Percentiles rank a stretch among this genome's conserved stretches.
These are phyloP conservation scores for Euclidia mi DNA, from an alignment of 2,888 invertebrate species.

Conservation along the genomic window DNA sequence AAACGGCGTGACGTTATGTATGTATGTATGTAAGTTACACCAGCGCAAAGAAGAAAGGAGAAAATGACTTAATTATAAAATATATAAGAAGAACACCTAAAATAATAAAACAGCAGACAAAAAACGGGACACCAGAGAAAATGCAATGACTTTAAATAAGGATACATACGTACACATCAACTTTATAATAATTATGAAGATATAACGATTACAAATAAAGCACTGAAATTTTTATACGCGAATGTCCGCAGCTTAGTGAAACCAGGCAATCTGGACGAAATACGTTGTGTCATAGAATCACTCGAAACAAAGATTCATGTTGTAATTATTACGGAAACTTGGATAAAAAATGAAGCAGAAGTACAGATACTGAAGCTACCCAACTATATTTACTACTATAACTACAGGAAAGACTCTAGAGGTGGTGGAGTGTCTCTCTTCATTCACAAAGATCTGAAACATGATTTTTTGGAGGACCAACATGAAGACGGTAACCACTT, in stretches of 20 bases:
- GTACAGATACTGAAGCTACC: neutral
- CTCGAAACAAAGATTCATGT: neutral
- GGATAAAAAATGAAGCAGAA: conserved; percentile 11
- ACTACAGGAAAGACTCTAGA: conserved; percentile 32
- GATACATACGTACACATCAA: neutral
- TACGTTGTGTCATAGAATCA: conserved; percentile 6
- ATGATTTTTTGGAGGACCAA: conserved; percentile 31
- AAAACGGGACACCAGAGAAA: neutral
- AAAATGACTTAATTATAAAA: neutral
- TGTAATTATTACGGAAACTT: conserved; percentile 10
- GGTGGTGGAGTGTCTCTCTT: conserved; percentile 56
- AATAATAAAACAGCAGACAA: neutral
- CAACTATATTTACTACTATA: conserved; percentile 35
- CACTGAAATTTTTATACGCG: neutral
- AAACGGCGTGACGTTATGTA: too few species aligned
- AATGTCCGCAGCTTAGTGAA: neutral
- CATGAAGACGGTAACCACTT: conserved; percentile 46
- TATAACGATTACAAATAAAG: neutral
- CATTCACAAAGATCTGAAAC: conserved; percentile 45
- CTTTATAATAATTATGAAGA: neutral
- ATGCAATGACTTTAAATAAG: neutral
- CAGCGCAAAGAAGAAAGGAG: neutral
- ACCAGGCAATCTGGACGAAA: conserved; percentile 20
- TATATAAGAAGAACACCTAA: neutral
- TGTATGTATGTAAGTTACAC: too few species aligned